A percentile compares a stretch with the other conserved stretches of the same genome.
phyloP scores from a whole-genome alignment of 2,797 vertebrate species.

The Enteromius unitaeniatus region DNA sequence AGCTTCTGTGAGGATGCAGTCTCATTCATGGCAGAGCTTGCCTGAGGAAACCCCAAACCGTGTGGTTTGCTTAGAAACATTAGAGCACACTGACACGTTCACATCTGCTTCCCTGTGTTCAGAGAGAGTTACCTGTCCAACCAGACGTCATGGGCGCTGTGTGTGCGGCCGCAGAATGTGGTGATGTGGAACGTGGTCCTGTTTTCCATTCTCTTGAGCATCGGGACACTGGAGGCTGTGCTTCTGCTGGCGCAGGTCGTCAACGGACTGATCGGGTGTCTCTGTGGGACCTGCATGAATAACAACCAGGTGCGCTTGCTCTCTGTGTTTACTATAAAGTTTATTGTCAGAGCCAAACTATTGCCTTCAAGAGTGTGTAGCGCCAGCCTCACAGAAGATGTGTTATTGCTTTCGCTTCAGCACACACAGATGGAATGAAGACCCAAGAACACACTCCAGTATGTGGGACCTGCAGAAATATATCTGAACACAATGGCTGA shows the following conservation, averaged over 20 bases:
- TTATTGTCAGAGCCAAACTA: background rate
- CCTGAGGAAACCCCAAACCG: background rate
- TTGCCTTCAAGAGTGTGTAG: conserved; percentile 12
- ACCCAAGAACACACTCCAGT: conserved; percentile 19
- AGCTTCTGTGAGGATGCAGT: background rate
- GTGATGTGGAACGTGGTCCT: conserved; percentile 62
- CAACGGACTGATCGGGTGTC: conserved; percentile 62
- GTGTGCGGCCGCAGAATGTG: conserved; percentile 47
- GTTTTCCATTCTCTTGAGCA: conserved; percentile 59
- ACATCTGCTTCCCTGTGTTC: background rate
- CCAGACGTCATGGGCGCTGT: conserved; percentile 41
- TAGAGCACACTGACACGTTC: background rate
- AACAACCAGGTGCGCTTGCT: conserved; percentile 2
- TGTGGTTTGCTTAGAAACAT: background rate
- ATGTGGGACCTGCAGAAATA: background rate
- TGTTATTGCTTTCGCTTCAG: conserved; percentile 9
- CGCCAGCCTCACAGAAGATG: background rate
- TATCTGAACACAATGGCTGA: background rate
- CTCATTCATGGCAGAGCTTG: background rate
- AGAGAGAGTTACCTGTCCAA: conserved; percentile 64
- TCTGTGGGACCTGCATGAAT: conserved; percentile 55
- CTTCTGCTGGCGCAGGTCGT: conserved; percentile 57
- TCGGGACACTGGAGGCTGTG: conserved; percentile 52
- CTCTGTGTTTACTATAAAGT: background rate
- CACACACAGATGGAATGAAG: conserved; percentile 10